These are phyloP conservation scores for Cheilosia vernalis DNA, from an alignment of 2,888 invertebrate genomes.

Conservation along the genomic window DNA sequence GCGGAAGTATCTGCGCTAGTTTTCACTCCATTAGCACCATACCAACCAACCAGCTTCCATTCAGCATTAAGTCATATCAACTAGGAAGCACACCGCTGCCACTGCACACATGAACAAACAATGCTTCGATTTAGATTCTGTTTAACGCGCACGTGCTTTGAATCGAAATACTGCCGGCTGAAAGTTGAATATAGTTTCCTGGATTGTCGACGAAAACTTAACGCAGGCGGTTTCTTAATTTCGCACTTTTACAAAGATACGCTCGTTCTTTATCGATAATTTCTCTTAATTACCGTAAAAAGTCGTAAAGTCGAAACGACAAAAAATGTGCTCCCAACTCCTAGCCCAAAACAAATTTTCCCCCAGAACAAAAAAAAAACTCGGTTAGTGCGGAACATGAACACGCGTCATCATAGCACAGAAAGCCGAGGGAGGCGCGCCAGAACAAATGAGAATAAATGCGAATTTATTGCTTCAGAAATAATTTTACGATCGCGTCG, in stretches of 20 bases:
- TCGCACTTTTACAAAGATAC: conserved; percentile 9
- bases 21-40: neutral
- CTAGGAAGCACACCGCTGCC: conserved; percentile 37
- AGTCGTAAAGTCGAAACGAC: conserved; percentile 64
- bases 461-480: conserved; percentile 72
- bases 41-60: conserved; percentile 4
- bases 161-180: conserved; percentile 9
- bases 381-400: conserved; percentile 37
- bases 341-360: conserved; percentile 53
- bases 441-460: conserved; percentile 63
- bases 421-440: conserved; percentile 18
- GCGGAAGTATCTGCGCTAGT: conserved; percentile 37
- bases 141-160: conserved; percentile 41
- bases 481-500: conserved; percentile 69
- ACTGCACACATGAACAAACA: conserved; percentile 18
- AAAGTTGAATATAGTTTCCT: conserved; percentile 48
- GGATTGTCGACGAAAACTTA: conserved; percentile 10
- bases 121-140: conserved; percentile 33
- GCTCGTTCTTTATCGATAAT: conserved; percentile 31
- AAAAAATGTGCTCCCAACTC: conserved; percentile 57
- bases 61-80: conserved; percentile 24
- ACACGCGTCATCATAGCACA: conserved; percentile 34
- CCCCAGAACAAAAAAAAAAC: conserved; percentile 31
- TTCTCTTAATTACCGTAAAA: conserved; percentile 66
- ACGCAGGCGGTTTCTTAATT: neutral